A percentile compares a stretch with the other conserved stretches of the same genome.
phyloP scores from a whole-genome alignment of 2,113 vertebrate species.

The Pygoscelis adeliae region DNA sequence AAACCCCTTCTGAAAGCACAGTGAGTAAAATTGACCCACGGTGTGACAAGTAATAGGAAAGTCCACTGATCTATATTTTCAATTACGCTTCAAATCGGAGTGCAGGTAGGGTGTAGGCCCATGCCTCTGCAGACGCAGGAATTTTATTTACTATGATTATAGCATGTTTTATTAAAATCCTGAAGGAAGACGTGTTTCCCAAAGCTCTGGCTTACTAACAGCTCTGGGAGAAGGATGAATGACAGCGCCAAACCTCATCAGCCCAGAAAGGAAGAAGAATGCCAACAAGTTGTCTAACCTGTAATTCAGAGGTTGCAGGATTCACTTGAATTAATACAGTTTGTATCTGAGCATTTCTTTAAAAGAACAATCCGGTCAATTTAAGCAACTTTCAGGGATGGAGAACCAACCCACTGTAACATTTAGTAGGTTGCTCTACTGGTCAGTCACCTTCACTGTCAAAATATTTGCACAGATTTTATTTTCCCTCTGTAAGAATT shows the following conservation, averaged over 20 bases:
- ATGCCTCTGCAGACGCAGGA: not conserved
- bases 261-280: not conserved
- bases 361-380: not conserved
- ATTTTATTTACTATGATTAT: not conserved
- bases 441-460: not conserved
- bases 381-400: not conserved
- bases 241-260: not conserved
- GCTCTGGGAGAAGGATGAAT: not conserved
- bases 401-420: not conserved
- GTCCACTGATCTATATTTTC: not conserved
- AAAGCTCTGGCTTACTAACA: not conserved
- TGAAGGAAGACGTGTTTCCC: not conserved
- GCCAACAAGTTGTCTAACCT: conserved; percentile 21
- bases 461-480: conserved; percentile 49
- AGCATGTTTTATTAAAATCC: not conserved
- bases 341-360: not conserved
- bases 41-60: not conserved
- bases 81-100: not conserved
- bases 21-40: not conserved
- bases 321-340: not conserved
- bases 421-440: conserved; percentile 6
- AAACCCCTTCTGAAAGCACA: not conserved
- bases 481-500: not conserved
- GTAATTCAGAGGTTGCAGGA: conserved; percentile 6
- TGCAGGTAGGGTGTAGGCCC: not conserved